Evolutionary conservation across 1,140 invertebrate species (phyloP).

Genomic region (Ceratosolen fusciceps): DNA sequence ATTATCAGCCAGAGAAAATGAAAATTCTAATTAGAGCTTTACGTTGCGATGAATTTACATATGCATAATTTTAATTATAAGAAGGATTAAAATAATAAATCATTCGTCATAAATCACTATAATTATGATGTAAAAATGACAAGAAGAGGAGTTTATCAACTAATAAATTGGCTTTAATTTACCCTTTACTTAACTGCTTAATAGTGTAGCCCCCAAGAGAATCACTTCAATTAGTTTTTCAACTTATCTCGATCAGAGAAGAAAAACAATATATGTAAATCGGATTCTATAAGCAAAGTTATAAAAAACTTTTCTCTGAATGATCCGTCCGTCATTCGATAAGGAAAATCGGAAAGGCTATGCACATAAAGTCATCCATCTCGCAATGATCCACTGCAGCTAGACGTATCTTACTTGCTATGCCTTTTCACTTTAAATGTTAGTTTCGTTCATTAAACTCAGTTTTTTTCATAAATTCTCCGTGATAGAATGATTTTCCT

Average conservation of each 20-base stretch:
- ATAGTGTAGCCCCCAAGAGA: background rate
- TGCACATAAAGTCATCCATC: background rate
- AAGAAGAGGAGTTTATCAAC: background rate
- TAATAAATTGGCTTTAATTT: background rate
- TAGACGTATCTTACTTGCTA: background rate
- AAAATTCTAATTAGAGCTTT: no score
- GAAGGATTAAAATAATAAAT: no score
- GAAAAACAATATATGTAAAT: background rate
- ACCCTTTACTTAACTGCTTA: background rate
- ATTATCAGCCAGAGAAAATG: no score
- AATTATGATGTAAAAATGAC: background rate
- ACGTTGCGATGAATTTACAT: no score
- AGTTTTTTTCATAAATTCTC: no score
- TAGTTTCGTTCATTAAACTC: no score
- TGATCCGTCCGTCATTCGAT: background rate
- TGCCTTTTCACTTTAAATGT: no score
- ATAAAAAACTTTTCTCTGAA: conserved; percentile 17
- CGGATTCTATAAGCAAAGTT: conserved; percentile 13
- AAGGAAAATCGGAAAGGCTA: background rate
- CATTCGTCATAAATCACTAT: background rate
- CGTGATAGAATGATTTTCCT: no score
- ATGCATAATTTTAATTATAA: no score
- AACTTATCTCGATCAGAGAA: background rate
- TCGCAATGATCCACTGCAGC: background rate
- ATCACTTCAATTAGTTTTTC: background rate